Base-by-base conservation (phyloP, 2,888 invertebrate species). In the Oxyteleia sp. region DNA sequence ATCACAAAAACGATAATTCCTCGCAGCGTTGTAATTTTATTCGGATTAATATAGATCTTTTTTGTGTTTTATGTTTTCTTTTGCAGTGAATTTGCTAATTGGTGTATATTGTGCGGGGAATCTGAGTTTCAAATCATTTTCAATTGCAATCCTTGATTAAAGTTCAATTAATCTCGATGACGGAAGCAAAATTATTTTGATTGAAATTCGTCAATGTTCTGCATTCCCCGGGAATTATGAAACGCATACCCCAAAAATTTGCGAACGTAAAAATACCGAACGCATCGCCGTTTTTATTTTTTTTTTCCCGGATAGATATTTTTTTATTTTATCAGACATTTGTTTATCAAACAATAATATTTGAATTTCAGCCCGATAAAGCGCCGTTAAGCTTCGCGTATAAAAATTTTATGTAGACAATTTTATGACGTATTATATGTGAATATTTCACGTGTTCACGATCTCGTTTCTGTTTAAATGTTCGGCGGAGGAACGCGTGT, bases 1-100 rank as follows among this genome's bases (percentile, higher is more conserved):
- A 0, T 15, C 4, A n/a, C 16, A n/a, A 86, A 85, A 81, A 81
- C 88, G 87, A 89, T 90, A 88, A 90, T 88, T 89, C 87, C 86
- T 4, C 23, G 23, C 23, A 23, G 23, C 23, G 23, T 5, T 4
- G 23, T 23, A 23, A 23, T 23, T 23, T 23, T 23, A 23, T 23
- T 23, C 23, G 5, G 23, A 23, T 23, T 23, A 23, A 23, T 23
- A 23, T 23, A 5, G 23, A 23, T 23, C n/a, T n/a, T 23, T 23
- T 5, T 23, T 23, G 23, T 5, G 5, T 23, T 23, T 23, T 23
- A 23, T 23, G 23, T 23, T 23, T 23, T 23, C 23, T 23, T 23
- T 23, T 23, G 23, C 23, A 23, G 23, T 5, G 23, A 23, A 23
- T 5, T 23, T 23, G 5, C 23, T 23, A 23, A 23, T 23, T 23